A percentile compares a stretch with the other conserved stretches of the same genome.
Conservation (phyloP, 2,797 vertebrate species). For the Propithecus deckenii region DNA sequence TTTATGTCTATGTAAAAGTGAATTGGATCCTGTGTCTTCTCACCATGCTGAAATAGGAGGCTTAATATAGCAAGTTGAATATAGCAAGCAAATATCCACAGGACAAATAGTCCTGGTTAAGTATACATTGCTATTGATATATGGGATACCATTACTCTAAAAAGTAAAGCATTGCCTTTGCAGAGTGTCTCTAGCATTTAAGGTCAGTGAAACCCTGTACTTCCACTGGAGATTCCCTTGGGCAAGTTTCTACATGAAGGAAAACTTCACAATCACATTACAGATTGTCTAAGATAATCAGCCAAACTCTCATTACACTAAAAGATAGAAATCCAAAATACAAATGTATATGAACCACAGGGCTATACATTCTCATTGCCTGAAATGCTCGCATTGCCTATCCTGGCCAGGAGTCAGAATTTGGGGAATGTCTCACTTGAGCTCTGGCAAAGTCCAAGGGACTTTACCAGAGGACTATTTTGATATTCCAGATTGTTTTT, state of each 20-base stretch:
- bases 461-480: background rate
- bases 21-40: background rate
- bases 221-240: background rate
- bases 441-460: background rate
- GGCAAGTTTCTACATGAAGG: background rate
- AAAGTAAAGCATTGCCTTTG: background rate
- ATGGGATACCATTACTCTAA: background rate
- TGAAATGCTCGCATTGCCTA: background rate
- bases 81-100: background rate
- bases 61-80: background rate
- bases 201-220: background rate
- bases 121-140: background rate
- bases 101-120: background rate
- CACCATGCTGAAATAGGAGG: background rate
- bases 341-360: background rate
- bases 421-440: background rate
- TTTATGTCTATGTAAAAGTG: background rate
- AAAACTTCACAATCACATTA: background rate
- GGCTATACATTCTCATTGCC: background rate
- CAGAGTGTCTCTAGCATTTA: background rate
- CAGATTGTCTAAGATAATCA: background rate
- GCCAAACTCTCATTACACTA: background rate
- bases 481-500: background rate
- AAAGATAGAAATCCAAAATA: background rate
- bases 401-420: background rate